Percentiles rank a stretch among this genome's conserved stretches.
Conservation (phyloP, 2,113 vertebrate species). For the Pan paniscus region DNA sequence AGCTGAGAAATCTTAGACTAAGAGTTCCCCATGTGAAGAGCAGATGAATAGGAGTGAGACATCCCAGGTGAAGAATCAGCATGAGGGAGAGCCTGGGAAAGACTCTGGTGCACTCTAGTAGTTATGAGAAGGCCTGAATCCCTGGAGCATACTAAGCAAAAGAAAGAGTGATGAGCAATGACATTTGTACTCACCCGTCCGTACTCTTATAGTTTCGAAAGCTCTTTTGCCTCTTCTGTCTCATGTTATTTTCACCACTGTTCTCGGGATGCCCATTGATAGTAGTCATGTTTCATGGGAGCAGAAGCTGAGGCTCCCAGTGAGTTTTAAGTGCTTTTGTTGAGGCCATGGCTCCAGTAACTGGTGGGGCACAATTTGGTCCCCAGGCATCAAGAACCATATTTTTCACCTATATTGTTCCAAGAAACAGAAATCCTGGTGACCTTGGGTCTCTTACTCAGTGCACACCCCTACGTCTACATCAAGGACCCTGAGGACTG, state of each 20-base stretch:
- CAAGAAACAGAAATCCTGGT: not conserved
- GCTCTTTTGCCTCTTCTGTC: not conserved
- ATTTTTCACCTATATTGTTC: not conserved
- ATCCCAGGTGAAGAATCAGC: not conserved
- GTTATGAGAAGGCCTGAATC: not conserved
- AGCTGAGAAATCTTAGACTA: not conserved
- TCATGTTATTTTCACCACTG: not conserved
- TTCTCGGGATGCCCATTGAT: not conserved
- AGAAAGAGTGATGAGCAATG: not conserved
- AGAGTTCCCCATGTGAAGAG: not conserved
- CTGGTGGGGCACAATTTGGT: not conserved
- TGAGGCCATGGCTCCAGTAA: not conserved
- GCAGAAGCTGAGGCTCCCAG: not conserved
- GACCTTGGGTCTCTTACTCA: slow-evolving; percentile 16
- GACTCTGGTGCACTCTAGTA: not conserved
- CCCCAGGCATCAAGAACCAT: not conserved
- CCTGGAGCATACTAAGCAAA: not conserved
- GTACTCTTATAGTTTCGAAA: not conserved
- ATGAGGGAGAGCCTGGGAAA: not conserved
- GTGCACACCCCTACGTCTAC: not conserved
- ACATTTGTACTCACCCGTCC: not conserved
- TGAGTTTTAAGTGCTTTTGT: not conserved
- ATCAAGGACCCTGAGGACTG: slow-evolving; percentile 3
- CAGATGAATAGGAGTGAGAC: too few species aligned
- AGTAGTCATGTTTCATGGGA: not conserved